Evolutionary conservation across 2,888 invertebrate species (phyloP).

Genomic region (Torymus texanus): DNA sequence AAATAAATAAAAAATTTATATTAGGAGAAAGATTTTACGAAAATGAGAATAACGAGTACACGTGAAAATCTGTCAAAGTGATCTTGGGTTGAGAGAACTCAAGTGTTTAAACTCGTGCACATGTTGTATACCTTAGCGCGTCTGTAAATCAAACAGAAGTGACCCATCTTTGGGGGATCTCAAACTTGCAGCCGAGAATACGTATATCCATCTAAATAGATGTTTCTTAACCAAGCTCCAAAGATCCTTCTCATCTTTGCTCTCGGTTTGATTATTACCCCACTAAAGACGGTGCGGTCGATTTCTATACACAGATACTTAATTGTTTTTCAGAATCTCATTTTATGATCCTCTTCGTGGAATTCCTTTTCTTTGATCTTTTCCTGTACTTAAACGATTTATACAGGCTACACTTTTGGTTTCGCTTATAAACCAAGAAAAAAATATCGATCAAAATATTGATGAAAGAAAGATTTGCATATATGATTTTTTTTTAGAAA

Average conservation of each 20-base stretch:
- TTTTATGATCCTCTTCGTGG: slow-evolving; percentile 52
- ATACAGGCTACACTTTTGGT: not conserved
- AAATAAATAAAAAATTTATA: too few relatives aligned
- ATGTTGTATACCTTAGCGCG: slow-evolving; percentile 68
- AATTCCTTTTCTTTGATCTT: slow-evolving; percentile 45
- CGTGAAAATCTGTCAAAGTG: slow-evolving; percentile 54
- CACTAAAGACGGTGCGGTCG: slow-evolving; percentile 24
- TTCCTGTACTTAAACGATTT: slow-evolving; percentile 5
- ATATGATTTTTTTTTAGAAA: slow-evolving; percentile 27
- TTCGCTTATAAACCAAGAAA: not conserved
- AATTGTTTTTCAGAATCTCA: slow-evolving; percentile 50
- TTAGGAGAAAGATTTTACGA: too few relatives aligned
- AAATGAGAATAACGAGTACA: too few relatives aligned
- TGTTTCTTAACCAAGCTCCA: slow-evolving; percentile 39
- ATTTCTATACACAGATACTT: slow-evolving; percentile 40
- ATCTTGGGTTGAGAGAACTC: slow-evolving; percentile 59
- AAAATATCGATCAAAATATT: not conserved
- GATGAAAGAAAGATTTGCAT: not conserved
- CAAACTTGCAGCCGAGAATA: not conserved
- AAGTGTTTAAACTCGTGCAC: slow-evolving; percentile 67
- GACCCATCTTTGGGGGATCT: slow-evolving; percentile 57
- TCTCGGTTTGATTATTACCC: slow-evolving; percentile 37
- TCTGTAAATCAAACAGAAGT: slow-evolving; percentile 69
- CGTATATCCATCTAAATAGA: slow-evolving; percentile 49
- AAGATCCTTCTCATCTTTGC: slow-evolving; percentile 30